Evolutionary conservation across 2,888 invertebrate species (phyloP).

Genomic region (Phaonia tiefii): DNA sequence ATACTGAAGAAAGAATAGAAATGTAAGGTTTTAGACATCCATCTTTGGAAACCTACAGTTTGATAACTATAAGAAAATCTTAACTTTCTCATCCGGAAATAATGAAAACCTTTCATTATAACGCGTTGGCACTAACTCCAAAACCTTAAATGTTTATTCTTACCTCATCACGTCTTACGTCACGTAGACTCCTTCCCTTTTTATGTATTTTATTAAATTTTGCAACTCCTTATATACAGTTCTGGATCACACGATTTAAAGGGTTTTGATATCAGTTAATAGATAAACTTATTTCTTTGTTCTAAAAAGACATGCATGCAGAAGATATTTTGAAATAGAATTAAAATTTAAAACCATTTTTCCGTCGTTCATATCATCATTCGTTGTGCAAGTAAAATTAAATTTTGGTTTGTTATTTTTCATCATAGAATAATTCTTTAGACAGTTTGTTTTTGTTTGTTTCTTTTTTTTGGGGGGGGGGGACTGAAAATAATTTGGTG

Average conservation of each 20-base stretch:
- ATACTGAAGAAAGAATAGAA: neutral
- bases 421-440: constrained; percentile 51
- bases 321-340: constrained; percentile 54
- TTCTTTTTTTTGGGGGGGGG: constrained; percentile 38
- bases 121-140: no score
- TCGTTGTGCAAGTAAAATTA: constrained; percentile 66
- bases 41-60: no score
- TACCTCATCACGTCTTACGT: neutral
- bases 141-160: no score
- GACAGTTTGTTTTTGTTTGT: constrained; percentile 33
- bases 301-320: constrained; percentile 32
- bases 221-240: no score
- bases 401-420: constrained; percentile 34
- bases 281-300: no score
- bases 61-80: no score
- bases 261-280: constrained; percentile 27
- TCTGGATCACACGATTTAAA: constrained; percentile 22
- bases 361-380: constrained; percentile 64
- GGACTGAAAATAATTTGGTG: constrained; percentile 30
- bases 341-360: constrained; percentile 56
- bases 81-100: no score
- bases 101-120: no score
- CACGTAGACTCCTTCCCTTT: neutral
- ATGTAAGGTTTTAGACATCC: no score
- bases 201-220: neutral